These are phyloP conservation scores for Mylabris sibirica DNA, from an alignment of 2,888 invertebrate species.

Conservation along the genomic window DNA sequence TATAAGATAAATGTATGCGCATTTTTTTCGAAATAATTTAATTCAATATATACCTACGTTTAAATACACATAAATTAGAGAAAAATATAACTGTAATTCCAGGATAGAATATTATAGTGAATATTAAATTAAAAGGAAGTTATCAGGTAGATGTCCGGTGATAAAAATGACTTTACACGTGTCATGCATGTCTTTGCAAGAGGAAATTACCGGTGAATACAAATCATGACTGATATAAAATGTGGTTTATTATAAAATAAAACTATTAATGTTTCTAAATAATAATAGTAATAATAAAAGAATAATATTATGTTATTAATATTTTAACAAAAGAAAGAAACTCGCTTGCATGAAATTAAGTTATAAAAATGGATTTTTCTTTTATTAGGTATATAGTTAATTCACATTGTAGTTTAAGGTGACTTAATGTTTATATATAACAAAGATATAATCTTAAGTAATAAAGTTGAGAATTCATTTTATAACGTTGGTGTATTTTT, in stretches of 20 bases:
- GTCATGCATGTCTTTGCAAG: slow-evolving; percentile 43
- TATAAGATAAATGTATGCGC: background rate
- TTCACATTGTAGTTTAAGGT: slow-evolving; percentile 2
- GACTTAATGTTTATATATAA: slow-evolving; percentile 18
- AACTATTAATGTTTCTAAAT: background rate
- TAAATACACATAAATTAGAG: background rate
- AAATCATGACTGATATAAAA: slow-evolving; percentile 39
- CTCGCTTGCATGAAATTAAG: slow-evolving; percentile 15
- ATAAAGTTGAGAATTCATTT: slow-evolving; percentile 23
- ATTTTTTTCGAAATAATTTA: background rate
- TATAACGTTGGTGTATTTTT: slow-evolving; percentile 20
- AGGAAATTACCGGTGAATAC: slow-evolving; percentile 48
- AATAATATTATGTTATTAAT: background rate
- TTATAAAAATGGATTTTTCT: slow-evolving; percentile 11
- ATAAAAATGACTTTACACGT: slow-evolving; percentile 39
- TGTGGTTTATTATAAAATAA: slow-evolving; percentile 1
- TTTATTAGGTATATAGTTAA: slow-evolving; percentile 12
- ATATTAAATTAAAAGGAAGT: slow-evolving; percentile 38
- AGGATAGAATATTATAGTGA: slow-evolving; percentile 19
- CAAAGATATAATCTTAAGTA: slow-evolving; percentile 16
- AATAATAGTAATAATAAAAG: background rate
- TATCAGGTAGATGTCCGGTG: slow-evolving; percentile 43
- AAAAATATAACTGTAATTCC: slow-evolving; percentile 17
- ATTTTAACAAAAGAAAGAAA: background rate
- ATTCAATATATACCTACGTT: background rate